A percentile compares a stretch with the other conserved stretches of the same genome.
Conservation (phyloP, 2,888 invertebrate species). For the Pyralis farinalis region DNA sequence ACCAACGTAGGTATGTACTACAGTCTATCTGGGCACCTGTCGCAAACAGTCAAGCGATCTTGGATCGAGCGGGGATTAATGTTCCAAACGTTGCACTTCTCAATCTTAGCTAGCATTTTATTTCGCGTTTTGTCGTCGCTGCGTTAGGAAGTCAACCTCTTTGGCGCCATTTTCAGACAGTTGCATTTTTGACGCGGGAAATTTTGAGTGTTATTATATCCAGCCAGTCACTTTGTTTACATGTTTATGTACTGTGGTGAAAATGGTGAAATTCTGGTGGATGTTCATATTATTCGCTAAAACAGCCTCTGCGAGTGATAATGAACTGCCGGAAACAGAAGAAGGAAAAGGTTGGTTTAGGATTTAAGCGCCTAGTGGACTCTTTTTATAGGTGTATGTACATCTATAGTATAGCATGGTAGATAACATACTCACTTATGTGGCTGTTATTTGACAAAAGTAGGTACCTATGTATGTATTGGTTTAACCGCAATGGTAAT, state of each 20-base stretch:
- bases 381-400: too few relatives aligned
- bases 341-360: slow-evolving; percentile 55
- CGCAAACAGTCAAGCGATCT: slow-evolving; percentile 30
- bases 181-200: slow-evolving; percentile 29
- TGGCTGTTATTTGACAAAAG: too few relatives aligned
- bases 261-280: slow-evolving; percentile 77
- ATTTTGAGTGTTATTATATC: slow-evolving; percentile 15
- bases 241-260: slow-evolving; percentile 59
- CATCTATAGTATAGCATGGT: too few relatives aligned
- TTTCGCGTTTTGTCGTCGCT: slow-evolving; percentile 57
- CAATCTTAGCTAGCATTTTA: slow-evolving; percentile 61
- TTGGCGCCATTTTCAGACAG: slow-evolving; percentile 44
- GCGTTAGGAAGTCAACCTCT: slow-evolving; percentile 54
- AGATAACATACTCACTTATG: too few relatives aligned
- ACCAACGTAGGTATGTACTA: slow-evolving; percentile 14
- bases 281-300: slow-evolving; percentile 73
- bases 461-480: too few relatives aligned
- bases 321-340: slow-evolving; percentile 52
- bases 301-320: slow-evolving; percentile 69
- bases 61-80: slow-evolving; percentile 63
- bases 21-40: slow-evolving; percentile 29
- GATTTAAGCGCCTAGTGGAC: background rate
- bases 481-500: too few relatives aligned
- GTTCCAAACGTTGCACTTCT: slow-evolving; percentile 70
- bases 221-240: slow-evolving; percentile 39